Percentiles rank a stretch among this genome's conserved stretches.
These are phyloP conservation scores for Xestobium rufovillosum DNA, from an alignment of 2,888 invertebrate species.

Conservation along the genomic window DNA sequence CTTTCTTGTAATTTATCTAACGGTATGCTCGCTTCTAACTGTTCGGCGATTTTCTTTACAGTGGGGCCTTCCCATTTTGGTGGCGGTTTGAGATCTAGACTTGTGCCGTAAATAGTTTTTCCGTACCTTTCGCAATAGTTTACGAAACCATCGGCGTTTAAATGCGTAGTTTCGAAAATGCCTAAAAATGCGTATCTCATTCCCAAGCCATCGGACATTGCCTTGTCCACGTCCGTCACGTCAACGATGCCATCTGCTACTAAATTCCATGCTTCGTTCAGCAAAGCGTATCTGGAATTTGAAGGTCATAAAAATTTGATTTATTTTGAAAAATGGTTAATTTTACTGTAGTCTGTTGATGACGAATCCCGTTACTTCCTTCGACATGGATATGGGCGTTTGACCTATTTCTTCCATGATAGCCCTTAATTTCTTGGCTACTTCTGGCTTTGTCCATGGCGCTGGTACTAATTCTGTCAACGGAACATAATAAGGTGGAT, in stretches of 20 bases:
- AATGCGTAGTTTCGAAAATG: conserved; percentile 85
- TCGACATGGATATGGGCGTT: conserved; percentile 76
- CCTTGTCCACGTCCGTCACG: conserved; percentile 84
- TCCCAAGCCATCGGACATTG: conserved; percentile 91
- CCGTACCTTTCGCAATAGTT: conserved; percentile 57
- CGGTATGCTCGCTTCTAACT: conserved; percentile 67
- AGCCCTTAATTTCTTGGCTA: conserved; percentile 63
- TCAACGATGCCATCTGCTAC: conserved; percentile 77
- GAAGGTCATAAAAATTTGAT: conserved; percentile 3
- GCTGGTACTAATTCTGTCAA: conserved; percentile 91
- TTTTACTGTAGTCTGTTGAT: conserved; percentile 85
- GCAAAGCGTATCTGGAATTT: conserved; percentile 69
- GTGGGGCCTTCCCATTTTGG: conserved; percentile 66
- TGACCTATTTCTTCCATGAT: conserved; percentile 87
- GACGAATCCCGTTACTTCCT: conserved; percentile 88
- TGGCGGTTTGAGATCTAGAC: conserved; percentile 66
- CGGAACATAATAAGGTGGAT: conserved; percentile 94
- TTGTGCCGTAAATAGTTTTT: conserved; percentile 54
- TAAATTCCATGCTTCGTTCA: conserved; percentile 88
- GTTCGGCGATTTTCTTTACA: conserved; percentile 60
- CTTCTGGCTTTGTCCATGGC: conserved; percentile 80
- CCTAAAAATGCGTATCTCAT: conserved; percentile 95
- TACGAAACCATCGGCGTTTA: conserved; percentile 82
- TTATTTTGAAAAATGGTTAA: conserved; percentile 21
- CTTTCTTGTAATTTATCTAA: conserved; percentile 64